Base-by-base conservation (phyloP, 2,888 invertebrate genomes). In the Macaria liturata region DNA sequence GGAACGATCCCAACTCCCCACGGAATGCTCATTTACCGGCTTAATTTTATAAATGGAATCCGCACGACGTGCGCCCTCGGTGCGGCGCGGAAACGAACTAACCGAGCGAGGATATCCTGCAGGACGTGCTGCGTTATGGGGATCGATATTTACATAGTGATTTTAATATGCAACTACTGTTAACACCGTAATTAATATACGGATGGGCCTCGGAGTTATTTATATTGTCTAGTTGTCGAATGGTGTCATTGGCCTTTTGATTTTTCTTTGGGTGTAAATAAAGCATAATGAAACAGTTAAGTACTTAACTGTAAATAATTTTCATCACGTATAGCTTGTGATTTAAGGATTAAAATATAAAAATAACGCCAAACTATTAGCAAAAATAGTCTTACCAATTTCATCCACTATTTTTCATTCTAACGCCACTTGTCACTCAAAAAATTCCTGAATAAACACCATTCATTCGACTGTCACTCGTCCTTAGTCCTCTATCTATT, bases 71-170 rank as follows among this genome's bases (percentile, higher is more conserved):
- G 85, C 83, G 75, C 87, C 84, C 87, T 80, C 78, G 68, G 60
- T 69, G 86, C 86, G 85, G 83, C 80, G 69, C 86, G 84, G 88
- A 85, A 82, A 76, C 76, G 84, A 83, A 90, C 91, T 89, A 89
- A 82, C 84, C 69, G 75, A 68, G 69, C 74, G 78, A 83, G 86
- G 83, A 84, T 84, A 83, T 90, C 90, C 90, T 88, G 78, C 85
- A 88, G 86, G 86, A 91, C 88, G 85, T 85, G 74, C 81, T 81
- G 77, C 80, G 73, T 80, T 86, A 89, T 83, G 81, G 78, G 74
- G 85, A 91, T 91, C 91, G 88, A 91, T 91, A 90, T 89, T 87
- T 86, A 89, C 86, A 88, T 89, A 85, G 81, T 80, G 82, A 80
- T 86, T 87, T 87, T 88, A 87, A 87, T 87, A 88, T 88, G 83